These are phyloP conservation scores for Zaprionus tsacasi DNA, from an alignment of 1,140 invertebrate species.

Conservation along the genomic window DNA sequence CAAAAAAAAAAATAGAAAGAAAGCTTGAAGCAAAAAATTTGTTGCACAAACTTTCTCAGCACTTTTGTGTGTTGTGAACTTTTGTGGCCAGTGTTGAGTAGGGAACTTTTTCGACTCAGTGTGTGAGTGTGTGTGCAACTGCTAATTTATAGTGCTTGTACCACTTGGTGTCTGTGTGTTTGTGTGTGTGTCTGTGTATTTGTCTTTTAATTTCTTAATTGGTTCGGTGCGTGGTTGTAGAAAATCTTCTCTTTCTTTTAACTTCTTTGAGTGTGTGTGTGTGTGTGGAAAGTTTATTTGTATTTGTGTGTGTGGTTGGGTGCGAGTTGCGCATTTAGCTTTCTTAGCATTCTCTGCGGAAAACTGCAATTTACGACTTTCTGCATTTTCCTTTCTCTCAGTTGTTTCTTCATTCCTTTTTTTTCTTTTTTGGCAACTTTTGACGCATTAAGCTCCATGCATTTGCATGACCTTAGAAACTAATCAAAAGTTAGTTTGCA, in stretches of 20 bases:
- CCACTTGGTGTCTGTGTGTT: conserved; percentile 27
- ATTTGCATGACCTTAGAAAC: conserved; percentile 14
- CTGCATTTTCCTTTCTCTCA: conserved; percentile 17
- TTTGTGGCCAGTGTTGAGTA: conserved; percentile 72
- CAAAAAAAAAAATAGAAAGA: conserved; percentile 4
- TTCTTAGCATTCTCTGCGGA: conserved; percentile 53
- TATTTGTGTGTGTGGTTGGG: conserved; percentile 22
- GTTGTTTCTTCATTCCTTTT: conserved; percentile 22
- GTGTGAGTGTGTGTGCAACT: conserved; percentile 45
- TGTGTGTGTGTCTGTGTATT: conserved; percentile 61
- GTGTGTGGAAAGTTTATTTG: conserved; percentile 23
- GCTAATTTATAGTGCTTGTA: conserved; percentile 62
- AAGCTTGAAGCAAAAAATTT: conserved; percentile 50
- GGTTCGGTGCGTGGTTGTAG: conserved; percentile 55
- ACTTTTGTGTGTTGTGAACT: conserved; percentile 60
- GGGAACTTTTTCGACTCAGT: conserved; percentile 46
- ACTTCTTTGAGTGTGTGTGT: conserved; percentile 6
- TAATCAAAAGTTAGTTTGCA: conserved; percentile 27
- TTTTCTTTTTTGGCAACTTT: conserved; percentile 17
- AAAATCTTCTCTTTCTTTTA: conserved; percentile 25
- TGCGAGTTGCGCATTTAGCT: conserved; percentile 41
- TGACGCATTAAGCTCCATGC: conserved; percentile 3
- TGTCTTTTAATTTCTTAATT: conserved; percentile 82
- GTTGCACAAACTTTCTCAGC: conserved; percentile 70
- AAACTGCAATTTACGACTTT: conserved; percentile 54